These are phyloP conservation scores for Bolinopsis microptera DNA, from an alignment of 37 sponge, comb jelly and placozoan genomes.

Conservation along the genomic window DNA sequence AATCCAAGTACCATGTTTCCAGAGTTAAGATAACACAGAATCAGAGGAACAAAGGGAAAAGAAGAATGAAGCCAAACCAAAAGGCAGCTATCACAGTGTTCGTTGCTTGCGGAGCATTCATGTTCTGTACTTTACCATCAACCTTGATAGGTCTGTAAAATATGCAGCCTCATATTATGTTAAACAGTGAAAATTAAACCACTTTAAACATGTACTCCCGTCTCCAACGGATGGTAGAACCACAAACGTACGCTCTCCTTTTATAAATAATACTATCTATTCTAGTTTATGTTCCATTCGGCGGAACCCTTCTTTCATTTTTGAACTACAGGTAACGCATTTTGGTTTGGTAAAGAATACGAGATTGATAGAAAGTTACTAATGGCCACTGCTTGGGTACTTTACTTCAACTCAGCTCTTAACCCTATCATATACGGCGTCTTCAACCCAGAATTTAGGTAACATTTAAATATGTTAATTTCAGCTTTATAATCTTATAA, in stretches of 20 bases:
- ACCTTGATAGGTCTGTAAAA: constrained; percentile 12
- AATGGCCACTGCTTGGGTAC: constrained; percentile 3
- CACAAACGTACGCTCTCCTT: too few species aligned
- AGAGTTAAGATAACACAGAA: background rate
- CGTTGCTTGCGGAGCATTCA: constrained; percentile 19
- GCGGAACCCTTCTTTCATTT: too few species aligned
- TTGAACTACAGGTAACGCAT: constrained; percentile 7
- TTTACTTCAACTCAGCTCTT: constrained; percentile 17
- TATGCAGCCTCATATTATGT: background rate
- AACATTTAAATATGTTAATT: background rate
- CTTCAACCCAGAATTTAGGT: constrained; percentile 31
- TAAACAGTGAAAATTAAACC: too few species aligned
- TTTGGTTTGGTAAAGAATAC: constrained; percentile 19
- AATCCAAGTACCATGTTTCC: too few species aligned
- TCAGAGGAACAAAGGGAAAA: background rate
- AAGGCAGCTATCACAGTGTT: background rate
- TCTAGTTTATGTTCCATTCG: too few species aligned
- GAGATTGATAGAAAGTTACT: background rate
- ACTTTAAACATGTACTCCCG: too few species aligned
- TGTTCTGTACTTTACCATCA: constrained; percentile 3
- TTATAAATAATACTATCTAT: too few species aligned
- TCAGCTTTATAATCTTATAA: background rate
- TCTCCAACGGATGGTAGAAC: too few species aligned
- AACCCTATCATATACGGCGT: background rate
- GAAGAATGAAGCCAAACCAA: background rate